phyloP scores from a whole-genome alignment of 1,140 invertebrate species.

The Colletes gigas region DNA sequence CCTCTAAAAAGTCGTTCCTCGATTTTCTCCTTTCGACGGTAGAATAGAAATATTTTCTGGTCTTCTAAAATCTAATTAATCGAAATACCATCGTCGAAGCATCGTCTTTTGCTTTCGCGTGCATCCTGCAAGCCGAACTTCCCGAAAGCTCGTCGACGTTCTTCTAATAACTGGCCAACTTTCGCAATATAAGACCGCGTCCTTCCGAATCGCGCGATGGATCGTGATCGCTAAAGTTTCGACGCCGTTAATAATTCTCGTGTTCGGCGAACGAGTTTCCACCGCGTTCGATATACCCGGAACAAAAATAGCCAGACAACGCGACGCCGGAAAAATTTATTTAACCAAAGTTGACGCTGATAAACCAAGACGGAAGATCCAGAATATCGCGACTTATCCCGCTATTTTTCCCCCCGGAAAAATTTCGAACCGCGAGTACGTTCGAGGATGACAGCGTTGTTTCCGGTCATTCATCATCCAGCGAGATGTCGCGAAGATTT shows the following conservation, averaged over 20 bases:
- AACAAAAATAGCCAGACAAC: not conserved
- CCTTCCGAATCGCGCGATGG: not conserved
- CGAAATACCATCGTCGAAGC: not conserved
- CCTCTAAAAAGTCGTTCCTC: no score
- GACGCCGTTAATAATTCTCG: not conserved
- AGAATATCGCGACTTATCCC: not conserved
- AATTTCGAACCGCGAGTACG: not conserved
- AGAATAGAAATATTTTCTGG: no score
- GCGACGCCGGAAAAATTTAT: no score
- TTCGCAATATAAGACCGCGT: constrained; percentile 9
- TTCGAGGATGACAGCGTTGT: no score
- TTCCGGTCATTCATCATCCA: not conserved
- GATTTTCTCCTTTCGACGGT: no score
- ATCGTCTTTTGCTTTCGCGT: not conserved
- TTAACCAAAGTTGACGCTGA: no score
- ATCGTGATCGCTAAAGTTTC: constrained; percentile 18
- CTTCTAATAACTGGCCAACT: constrained; percentile 23
- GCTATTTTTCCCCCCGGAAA: not conserved
- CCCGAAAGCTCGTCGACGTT: not conserved
- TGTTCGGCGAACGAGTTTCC: not conserved
- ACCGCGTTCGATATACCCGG: not conserved
- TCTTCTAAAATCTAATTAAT: not conserved
- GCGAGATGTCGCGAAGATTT: not conserved
- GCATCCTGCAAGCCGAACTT: not conserved
- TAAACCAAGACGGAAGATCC: no score